phyloP scores from a whole-genome alignment of 2,113 vertebrate species.

The human region DNA sequence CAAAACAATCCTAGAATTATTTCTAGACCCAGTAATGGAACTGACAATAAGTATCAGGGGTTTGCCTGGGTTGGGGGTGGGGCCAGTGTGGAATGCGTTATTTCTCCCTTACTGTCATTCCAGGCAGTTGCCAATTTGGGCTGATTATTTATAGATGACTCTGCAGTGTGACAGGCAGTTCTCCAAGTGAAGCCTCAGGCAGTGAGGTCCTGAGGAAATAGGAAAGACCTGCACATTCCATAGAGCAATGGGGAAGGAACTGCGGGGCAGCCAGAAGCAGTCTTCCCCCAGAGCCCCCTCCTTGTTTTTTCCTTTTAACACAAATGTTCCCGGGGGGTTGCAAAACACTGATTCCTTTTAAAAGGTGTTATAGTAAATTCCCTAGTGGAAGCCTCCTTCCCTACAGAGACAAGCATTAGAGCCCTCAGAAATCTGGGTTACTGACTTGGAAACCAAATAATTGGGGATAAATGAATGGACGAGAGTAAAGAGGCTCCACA shows the following conservation, averaged over 20 bases:
- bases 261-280: background rate
- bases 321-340: background rate
- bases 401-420: background rate
- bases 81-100: background rate
- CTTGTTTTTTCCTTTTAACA: background rate
- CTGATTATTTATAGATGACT: constrained; percentile 52
- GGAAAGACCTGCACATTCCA: constrained; percentile 9
- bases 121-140: background rate
- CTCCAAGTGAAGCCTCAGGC: constrained; percentile 4
- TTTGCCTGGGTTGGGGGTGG: background rate
- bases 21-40: background rate
- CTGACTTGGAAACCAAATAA: constrained; percentile 50
- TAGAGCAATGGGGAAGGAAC: background rate
- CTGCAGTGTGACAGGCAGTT: constrained; percentile 46
- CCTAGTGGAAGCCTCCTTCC: constrained; percentile 16
- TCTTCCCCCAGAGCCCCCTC: background rate
- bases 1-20: background rate
- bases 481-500: background rate
- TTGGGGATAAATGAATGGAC: background rate
- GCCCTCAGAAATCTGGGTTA: constrained; percentile 37
- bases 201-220: background rate
- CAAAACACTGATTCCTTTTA: constrained; percentile 33
- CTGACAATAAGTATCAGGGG: background rate
- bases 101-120: background rate
- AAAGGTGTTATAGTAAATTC: background rate